These are phyloP conservation scores for Xiphorhynchus erythropygius DNA, from an alignment of 2,797 vertebrate genomes.

Conservation along the genomic window DNA sequence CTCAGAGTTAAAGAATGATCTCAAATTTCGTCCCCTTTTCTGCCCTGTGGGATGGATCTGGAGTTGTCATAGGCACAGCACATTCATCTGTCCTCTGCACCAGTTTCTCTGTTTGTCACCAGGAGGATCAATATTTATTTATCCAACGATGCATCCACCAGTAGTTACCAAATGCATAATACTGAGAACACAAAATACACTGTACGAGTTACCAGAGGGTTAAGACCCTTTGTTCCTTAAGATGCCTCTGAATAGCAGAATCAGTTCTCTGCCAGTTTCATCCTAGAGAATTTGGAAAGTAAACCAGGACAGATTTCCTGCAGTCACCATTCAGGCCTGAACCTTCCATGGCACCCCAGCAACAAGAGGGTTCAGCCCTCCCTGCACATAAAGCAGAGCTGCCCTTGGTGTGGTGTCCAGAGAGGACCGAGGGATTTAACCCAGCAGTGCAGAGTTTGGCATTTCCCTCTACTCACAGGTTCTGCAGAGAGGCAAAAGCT, in stretches of 20 bases:
- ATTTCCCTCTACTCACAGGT: neutral
- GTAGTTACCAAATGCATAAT: neutral
- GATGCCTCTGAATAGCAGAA: neutral
- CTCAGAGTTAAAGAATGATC: neutral
- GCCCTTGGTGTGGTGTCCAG: neutral
- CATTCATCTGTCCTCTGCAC: neutral
- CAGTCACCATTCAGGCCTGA: neutral
- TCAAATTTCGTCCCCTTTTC: neutral
- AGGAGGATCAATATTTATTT: neutral
- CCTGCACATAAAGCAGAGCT: neutral
- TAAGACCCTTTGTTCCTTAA: neutral
- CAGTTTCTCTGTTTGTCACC: neutral
- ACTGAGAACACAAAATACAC: neutral
- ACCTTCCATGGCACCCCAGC: neutral
- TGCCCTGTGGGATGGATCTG: neutral
- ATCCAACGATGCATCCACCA: neutral
- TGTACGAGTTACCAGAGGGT: neutral
- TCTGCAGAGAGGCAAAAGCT: conserved; percentile 31
- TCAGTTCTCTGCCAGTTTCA: neutral
- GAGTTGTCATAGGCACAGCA: neutral
- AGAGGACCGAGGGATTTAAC: neutral
- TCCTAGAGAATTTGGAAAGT: neutral
- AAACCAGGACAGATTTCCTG: neutral
- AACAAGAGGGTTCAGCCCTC: neutral
- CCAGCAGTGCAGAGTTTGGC: neutral